Conservation (phyloP, 2,113 vertebrate genomes). For the Panthera leo region DNA sequence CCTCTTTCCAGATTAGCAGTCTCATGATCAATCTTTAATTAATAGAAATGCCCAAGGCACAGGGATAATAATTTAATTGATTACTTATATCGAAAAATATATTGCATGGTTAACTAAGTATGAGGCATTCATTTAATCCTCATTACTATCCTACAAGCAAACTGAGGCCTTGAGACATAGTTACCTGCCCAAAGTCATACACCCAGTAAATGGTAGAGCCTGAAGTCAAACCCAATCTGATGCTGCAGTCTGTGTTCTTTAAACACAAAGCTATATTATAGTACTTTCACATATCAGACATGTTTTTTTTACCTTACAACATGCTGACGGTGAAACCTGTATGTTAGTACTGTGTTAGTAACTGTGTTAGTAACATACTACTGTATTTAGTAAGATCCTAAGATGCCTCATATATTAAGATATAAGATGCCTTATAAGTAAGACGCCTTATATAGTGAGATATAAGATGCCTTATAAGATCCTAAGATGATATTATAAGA, state of each 20-base stretch:
- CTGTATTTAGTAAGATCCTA: neutral
- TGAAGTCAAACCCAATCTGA: neutral
- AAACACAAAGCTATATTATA: fast-evolving
- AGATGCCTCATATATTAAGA: neutral
- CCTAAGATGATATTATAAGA: neutral
- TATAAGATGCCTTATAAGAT: neutral
- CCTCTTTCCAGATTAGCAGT: neutral
- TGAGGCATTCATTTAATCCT: neutral
- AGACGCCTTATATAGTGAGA: too few species aligned
- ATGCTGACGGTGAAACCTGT: neutral
- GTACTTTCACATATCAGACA: neutral
- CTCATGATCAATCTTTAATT: neutral
- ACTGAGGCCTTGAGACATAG: neutral
- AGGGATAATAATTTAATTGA: neutral
- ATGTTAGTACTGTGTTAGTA: neutral
- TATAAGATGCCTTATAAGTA: too few species aligned
- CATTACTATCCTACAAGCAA: neutral
- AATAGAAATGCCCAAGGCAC: neutral
- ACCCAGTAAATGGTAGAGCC: neutral
- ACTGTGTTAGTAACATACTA: too few species aligned
- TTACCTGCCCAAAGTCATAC: neutral
- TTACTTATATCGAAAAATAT: neutral
- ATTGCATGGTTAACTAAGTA: neutral
- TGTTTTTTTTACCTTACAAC: neutral
- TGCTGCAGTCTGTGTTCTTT: fast-evolving